Conservation (phyloP, 2,797 vertebrate species). For the Lates japonicus region DNA sequence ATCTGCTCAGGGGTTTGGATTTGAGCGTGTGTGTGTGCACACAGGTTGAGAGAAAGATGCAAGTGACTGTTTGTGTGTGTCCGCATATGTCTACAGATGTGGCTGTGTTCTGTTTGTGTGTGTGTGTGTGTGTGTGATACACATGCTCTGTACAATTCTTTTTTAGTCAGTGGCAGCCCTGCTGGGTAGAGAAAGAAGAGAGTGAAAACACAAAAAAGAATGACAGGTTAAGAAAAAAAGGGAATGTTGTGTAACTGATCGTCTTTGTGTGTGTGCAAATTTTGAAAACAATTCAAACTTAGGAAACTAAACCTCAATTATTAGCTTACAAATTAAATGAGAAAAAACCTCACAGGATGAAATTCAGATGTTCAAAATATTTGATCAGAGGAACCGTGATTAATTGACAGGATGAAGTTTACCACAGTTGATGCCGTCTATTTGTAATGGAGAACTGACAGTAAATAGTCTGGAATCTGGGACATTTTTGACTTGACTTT, state of each 20-base stretch:
- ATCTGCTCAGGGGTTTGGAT: constrained; percentile 72
- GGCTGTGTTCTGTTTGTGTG: constrained; percentile 18
- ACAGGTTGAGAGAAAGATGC: constrained; percentile 32
- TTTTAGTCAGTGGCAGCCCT: constrained; percentile 14
- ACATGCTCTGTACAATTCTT: constrained; percentile 29
- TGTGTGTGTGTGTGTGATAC: constrained; percentile 30
- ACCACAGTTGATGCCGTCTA: neutral
- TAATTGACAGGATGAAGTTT: constrained; percentile 21
- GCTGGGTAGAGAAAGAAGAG: constrained; percentile 5
- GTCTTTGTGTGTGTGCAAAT: neutral
- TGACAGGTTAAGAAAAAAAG: neutral
- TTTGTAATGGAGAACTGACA: constrained; percentile 2
- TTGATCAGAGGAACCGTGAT: neutral
- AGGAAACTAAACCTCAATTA: constrained; percentile 10
- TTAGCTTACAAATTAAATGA: constrained; percentile 13
- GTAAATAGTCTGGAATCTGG: constrained; percentile 23
- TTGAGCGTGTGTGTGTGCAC: constrained; percentile 24
- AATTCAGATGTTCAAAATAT: neutral
- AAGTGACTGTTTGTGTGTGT: constrained; percentile 11
- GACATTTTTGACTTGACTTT: constrained; percentile 29
- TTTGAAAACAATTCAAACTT: neutral
- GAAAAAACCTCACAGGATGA: constrained; percentile 12
- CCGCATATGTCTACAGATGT: constrained; percentile 24
- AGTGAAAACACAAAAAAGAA: too few relatives aligned
- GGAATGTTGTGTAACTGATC: neutral